Evolutionary conservation across 37 sponge, comb jelly and placozoan species (phyloP), one percentile per base, ranked within the genome.

Genomic region (Cladorhizidae sp.): DNA sequence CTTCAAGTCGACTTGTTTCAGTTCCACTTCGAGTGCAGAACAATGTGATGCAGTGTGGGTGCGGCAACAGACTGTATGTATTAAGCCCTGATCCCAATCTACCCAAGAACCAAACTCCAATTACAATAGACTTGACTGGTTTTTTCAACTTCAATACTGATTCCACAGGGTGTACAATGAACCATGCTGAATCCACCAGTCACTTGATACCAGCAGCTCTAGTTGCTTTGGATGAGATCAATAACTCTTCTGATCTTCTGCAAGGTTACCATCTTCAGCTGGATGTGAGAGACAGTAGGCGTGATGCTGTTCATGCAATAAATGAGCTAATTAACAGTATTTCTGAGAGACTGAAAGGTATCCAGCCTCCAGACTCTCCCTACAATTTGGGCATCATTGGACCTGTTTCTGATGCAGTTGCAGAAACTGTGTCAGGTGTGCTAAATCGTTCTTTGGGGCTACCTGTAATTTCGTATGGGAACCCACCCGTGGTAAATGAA

Each of bases 201-300:
- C 39, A 79, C 25, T 49, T 67, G 32, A 45, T 79, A 21, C 70
- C 80, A 8, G 80, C 80, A 68, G 80, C 80, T 21, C 0, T 54
- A 22, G 3, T 79, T 5, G 79, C 79, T 18, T 14, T 78, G 12
- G 79, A 78, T 17, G 79, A 78, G 55, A 49, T 78, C 21, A 78
- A 78, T 33, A 64, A 65, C 12, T 41, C 51, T 17, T 20, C 26
- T 18, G 68, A 78, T 26, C 29, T 62, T 2, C 31, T 77, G 25
- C 25, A 40, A 23, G 67, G 36, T 21, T 78, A 67, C 22, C 67
- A 67, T 22, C 67, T 78, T 12, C 32, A 11, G 33, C 26, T 78
- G 33, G 79, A 64, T 55, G 35, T 78, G 21, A 41, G 68, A 29
- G 54, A 78, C 28, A 67, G 43, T 23, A 29, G 26, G 20, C 68